These are phyloP conservation scores for Himalopsyche anomala DNA, from an alignment of 2,888 invertebrate genomes.

Conservation along the genomic window DNA sequence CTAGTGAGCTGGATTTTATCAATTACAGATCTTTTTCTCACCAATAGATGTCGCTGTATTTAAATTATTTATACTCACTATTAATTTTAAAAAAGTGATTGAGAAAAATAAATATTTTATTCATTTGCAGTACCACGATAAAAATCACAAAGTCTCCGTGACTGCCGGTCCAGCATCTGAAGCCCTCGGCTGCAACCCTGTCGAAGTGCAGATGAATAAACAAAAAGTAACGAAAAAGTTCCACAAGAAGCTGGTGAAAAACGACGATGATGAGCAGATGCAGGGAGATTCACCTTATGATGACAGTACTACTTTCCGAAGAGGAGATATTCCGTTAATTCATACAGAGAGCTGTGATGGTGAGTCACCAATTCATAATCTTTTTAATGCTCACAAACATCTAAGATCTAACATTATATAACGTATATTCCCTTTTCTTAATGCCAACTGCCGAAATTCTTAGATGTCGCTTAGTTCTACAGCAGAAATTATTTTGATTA, in stretches of 20 bases:
- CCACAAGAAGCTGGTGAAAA: constrained; percentile 36
- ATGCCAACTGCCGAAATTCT: no score
- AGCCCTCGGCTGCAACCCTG: constrained; percentile 51
- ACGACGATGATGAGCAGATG: constrained; percentile 66
- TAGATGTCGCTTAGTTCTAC: no score
- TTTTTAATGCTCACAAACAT: no score
- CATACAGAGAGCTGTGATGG: constrained; percentile 79
- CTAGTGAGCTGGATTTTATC: no score
- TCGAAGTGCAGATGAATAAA: constrained; percentile 41
- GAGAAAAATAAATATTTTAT: not conserved
- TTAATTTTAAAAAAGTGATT: not conserved
- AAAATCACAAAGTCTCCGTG: constrained; percentile 52
- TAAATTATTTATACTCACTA: no score
- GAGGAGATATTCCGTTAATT: constrained; percentile 83
- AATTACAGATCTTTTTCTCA: no score
- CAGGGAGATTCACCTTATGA: constrained; percentile 71
- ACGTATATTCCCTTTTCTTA: no score
- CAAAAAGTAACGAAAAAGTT: constrained; percentile 61
- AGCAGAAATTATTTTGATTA: no score
- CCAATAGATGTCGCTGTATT: no score
- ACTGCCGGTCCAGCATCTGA: constrained; percentile 49
- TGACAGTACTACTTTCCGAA: constrained; percentile 71
- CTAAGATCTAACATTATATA: no score
- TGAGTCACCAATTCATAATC: constrained; percentile 66
- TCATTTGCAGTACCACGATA: constrained; percentile 54